A percentile compares a stretch with the other conserved stretches of the same genome.
These are phyloP conservation scores for Sylvia atricapilla DNA, from an alignment of 2,113 vertebrate species.

Conservation along the genomic window DNA sequence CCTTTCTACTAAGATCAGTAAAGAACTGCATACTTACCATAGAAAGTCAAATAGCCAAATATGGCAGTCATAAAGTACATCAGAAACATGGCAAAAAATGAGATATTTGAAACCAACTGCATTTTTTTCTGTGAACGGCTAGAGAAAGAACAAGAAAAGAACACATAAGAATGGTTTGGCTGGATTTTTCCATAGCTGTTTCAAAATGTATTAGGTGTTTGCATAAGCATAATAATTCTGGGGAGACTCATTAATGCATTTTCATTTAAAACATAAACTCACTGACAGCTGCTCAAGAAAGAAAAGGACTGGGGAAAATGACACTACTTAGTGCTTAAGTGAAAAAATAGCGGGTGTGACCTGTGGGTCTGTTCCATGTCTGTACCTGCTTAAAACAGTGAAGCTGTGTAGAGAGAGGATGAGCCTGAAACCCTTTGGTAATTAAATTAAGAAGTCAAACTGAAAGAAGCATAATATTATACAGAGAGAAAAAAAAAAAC, in stretches of 20 bases:
- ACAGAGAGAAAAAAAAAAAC: neutral
- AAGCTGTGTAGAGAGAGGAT: neutral
- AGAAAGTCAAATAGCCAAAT: slow-evolving; percentile 85
- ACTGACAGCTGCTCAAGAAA: neutral
- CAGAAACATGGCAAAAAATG: slow-evolving; percentile 82
- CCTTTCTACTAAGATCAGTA: neutral
- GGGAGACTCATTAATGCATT: neutral
- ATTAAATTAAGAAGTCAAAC: neutral
- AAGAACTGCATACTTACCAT: slow-evolving; percentile 72
- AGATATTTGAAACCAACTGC: slow-evolving; percentile 81
- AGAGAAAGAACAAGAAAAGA: slow-evolving; percentile 38
- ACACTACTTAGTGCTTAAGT: neutral
- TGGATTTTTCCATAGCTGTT: slow-evolving; percentile 15
- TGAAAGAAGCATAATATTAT: neutral
- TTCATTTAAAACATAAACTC: slow-evolving; percentile 16
- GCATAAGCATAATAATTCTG: neutral
- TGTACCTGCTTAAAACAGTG: neutral
- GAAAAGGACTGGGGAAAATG: neutral
- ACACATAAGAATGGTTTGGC: neutral
- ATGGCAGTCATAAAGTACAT: slow-evolving; percentile 84
- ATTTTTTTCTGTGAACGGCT: slow-evolving; percentile 82
- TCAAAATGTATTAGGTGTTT: slow-evolving; percentile 1
- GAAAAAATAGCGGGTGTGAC: neutral
- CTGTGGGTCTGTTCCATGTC: neutral
- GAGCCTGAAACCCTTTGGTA: neutral